These are phyloP conservation scores for Thaumetopoea pityocampa DNA, from an alignment of 1,140 invertebrate species.

Conservation along the genomic window DNA sequence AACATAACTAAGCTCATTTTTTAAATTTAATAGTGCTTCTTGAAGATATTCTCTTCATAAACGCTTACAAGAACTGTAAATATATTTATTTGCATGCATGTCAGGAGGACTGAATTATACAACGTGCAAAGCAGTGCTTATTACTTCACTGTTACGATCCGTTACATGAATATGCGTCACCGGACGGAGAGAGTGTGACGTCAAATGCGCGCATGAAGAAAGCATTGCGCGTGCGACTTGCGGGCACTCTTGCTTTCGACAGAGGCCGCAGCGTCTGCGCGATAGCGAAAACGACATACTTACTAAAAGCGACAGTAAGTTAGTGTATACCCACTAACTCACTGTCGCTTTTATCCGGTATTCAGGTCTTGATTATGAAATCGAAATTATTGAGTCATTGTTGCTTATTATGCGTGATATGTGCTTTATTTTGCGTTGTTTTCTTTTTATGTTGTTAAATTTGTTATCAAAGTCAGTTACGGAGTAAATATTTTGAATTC, in stretches of 20 bases:
- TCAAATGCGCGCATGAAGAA: constrained; percentile 61
- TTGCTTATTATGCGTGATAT: constrained; percentile 29
- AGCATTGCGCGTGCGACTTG: constrained; percentile 64
- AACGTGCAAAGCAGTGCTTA: constrained; percentile 19
- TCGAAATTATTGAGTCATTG: constrained; percentile 66
- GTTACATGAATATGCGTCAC: constrained; percentile 63
- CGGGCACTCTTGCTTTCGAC: constrained; percentile 62
- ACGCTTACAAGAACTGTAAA: not conserved
- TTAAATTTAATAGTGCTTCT: not conserved
- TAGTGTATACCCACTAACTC: constrained; percentile 34
- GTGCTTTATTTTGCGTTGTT: constrained; percentile 29
- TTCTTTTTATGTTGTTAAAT: constrained; percentile 19
- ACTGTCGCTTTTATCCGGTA: constrained; percentile 65
- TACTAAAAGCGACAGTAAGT: too few species aligned
- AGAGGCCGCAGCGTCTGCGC: constrained; percentile 58
- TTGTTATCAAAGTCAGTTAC: too few species aligned
- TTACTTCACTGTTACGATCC: constrained; percentile 45
- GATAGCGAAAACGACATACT: constrained; percentile 71
- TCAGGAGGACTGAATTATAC: not conserved
- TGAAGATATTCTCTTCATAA: not conserved
- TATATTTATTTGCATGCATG: not conserved
- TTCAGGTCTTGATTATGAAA: constrained; percentile 70
- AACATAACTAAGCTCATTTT: too few species aligned
- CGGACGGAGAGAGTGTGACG: constrained; percentile 65
- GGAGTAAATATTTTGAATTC: too few species aligned